Conservation (phyloP, 2,888 invertebrate genomes). For the Ypsolopha scabrella region DNA sequence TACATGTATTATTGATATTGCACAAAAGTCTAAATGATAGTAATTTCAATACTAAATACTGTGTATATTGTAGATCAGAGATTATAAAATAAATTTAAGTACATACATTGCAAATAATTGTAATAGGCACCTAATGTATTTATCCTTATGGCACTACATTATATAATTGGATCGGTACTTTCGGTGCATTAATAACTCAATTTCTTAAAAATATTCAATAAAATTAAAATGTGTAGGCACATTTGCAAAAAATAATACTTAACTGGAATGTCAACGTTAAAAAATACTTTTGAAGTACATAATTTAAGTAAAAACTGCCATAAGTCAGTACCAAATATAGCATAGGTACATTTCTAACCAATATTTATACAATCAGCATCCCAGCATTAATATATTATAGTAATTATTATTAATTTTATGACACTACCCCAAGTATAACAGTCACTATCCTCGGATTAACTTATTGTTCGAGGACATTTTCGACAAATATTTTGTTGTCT, state of each 20-base stretch:
- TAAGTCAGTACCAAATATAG: slow-evolving; percentile 18
- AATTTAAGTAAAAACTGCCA: slow-evolving; percentile 7
- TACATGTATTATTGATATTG: too few relatives aligned
- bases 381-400: background rate
- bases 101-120: too few relatives aligned
- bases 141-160: background rate
- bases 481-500: too few relatives aligned
- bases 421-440: too few relatives aligned
- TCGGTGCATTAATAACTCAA: background rate
- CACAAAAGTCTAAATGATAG: too few relatives aligned
- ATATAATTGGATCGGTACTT: background rate
- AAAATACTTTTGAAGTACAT: background rate
- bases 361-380: background rate
- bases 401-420: too few relatives aligned
- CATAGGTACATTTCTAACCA: slow-evolving; percentile 9
- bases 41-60: too few relatives aligned
- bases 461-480: too few relatives aligned
- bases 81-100: too few relatives aligned
- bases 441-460: too few relatives aligned
- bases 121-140: too few relatives aligned
- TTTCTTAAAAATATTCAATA: background rate
- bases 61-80: too few relatives aligned
- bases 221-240: background rate
- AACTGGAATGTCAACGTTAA: slow-evolving; percentile 2
- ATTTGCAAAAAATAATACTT: background rate